Evolutionary conservation across 2,113 vertebrate genomes (phyloP).

Genomic region (Jacana jacana): DNA sequence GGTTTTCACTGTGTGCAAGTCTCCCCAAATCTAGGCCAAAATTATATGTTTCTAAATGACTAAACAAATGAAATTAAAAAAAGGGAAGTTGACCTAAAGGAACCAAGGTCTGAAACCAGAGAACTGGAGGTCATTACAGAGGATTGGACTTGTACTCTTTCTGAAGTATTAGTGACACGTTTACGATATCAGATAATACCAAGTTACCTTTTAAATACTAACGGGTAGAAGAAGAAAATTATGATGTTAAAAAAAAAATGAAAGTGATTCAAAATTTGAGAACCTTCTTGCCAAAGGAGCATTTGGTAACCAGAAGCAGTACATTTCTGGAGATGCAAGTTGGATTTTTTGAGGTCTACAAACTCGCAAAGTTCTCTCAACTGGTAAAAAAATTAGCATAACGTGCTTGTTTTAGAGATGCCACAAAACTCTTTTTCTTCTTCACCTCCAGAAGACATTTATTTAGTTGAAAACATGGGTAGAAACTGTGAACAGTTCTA

Average conservation of each 20-base stretch:
- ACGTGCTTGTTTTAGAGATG: background rate
- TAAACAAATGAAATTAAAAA: background rate
- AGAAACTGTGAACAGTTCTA: background rate
- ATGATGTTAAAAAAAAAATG: background rate
- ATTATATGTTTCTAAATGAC: background rate
- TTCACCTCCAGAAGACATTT: background rate
- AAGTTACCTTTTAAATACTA: background rate
- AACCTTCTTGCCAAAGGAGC: background rate
- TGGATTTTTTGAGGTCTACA: background rate
- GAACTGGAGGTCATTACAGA: background rate
- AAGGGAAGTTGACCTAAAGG: background rate
- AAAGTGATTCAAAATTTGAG: background rate
- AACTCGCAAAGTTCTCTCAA: background rate
- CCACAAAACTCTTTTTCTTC: background rate
- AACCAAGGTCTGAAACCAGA: background rate
- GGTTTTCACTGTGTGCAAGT: background rate
- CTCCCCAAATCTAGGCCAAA: background rate
- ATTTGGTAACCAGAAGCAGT: background rate
- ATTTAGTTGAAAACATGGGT: background rate
- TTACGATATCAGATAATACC: no score
- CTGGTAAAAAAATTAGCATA: background rate
- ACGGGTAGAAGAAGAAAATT: background rate
- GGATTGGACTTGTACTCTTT: background rate
- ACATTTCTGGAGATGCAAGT: background rate
- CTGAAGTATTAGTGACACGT: background rate